phyloP scores from a whole-genome alignment of 2,888 invertebrate species.

The Heliothis peltigera region DNA sequence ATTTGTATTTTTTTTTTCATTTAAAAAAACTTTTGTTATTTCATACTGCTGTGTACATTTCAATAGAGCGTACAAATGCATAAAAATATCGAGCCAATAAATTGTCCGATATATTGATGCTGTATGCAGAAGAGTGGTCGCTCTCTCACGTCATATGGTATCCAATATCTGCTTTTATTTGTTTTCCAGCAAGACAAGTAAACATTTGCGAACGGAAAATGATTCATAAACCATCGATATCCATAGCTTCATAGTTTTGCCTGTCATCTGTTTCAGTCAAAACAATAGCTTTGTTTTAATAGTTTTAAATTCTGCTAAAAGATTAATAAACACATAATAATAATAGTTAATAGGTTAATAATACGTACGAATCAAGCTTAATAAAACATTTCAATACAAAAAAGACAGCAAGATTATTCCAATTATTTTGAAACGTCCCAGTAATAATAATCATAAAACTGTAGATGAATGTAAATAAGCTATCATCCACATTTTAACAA shows the following conservation, averaged over 20 bases:
- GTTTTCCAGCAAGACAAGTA: no score
- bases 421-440: slow-evolving; percentile 4
- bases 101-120: not conserved
- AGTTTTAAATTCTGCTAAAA: no score
- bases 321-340: no score
- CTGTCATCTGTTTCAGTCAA: no score
- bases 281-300: no score
- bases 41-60: not conserved
- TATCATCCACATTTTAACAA: slow-evolving; percentile 16
- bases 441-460: not conserved
- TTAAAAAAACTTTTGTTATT: slow-evolving; percentile 8
- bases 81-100: slow-evolving; percentile 7
- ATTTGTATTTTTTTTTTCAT: slow-evolving; percentile 14
- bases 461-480: slow-evolving; percentile 12
- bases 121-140: not conserved
- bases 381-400: not conserved
- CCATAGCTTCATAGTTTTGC: no score
- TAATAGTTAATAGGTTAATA: no score
- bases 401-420: not conserved
- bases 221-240: no score
- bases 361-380: no score
- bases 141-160: not conserved
- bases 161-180: no score
- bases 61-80: not conserved
- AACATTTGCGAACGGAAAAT: no score